Percentiles rank a stretch among this genome's conserved stretches.
phyloP scores from a whole-genome alignment of 2,113 vertebrate species.

The Labeo catla region DNA sequence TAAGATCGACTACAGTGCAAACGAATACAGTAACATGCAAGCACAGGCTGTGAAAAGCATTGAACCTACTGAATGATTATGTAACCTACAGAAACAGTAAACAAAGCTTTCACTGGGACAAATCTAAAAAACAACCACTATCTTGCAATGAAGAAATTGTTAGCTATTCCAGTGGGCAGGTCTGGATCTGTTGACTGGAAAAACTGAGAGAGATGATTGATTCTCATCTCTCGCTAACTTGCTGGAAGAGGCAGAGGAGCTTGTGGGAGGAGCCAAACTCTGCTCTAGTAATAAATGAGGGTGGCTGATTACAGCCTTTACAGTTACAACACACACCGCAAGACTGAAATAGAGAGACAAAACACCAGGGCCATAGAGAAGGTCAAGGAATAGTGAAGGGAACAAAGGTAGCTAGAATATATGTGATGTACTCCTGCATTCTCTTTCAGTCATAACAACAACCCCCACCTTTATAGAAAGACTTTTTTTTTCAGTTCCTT shows the following conservation, averaged over 20 bases:
- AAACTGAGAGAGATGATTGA: slow-evolving; percentile 10
- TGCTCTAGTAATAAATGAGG: slow-evolving; percentile 32
- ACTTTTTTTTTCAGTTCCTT: not conserved
- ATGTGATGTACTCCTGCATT: not conserved
- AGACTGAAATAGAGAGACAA: slow-evolving; percentile 13
- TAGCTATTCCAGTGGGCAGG: slow-evolving; percentile 7
- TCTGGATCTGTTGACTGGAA: not conserved
- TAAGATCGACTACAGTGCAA: not conserved
- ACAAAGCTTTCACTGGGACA: not conserved
- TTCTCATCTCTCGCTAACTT: not conserved
- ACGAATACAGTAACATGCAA: not conserved
- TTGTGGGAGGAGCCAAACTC: slow-evolving; percentile 12
- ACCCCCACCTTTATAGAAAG: not conserved
- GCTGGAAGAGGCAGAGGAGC: slow-evolving; percentile 8
- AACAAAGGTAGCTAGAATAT: slow-evolving; percentile 23
- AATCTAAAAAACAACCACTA: not conserved
- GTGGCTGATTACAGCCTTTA: slow-evolving; percentile 5
- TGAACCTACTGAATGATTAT: not conserved
- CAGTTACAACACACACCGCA: slow-evolving; percentile 11
- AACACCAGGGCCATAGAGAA: not conserved
- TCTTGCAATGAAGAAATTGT: not conserved
- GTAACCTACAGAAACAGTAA: not conserved
- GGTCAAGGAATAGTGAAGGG: not conserved
- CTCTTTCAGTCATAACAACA: slow-evolving; percentile 27
- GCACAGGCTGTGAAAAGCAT: not conserved